Conservation (phyloP, 2,888 invertebrate species). For the Acronicta leporina region DNA sequence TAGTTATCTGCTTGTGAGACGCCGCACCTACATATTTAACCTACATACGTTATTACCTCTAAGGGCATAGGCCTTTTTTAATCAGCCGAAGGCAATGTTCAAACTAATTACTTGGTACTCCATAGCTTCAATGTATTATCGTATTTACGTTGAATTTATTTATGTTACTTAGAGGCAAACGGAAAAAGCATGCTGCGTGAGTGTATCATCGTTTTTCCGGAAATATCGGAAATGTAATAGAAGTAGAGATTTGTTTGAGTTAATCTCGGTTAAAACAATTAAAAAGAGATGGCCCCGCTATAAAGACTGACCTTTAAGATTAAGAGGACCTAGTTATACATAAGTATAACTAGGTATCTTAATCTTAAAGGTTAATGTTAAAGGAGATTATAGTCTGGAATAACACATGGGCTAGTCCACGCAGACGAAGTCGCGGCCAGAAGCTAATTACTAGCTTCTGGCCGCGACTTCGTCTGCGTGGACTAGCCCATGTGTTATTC, state of each 20-base stretch:
- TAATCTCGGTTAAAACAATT: neutral
- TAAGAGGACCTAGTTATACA: too few relatives aligned
- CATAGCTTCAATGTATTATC: neutral
- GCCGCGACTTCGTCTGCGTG: too few relatives aligned
- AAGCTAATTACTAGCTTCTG: too few relatives aligned
- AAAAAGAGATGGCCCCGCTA: too few relatives aligned
- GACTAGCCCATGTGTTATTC: too few relatives aligned
- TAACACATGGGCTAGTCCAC: too few relatives aligned
- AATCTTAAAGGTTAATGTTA: too few relatives aligned
- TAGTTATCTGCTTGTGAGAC: conserved; percentile 21
- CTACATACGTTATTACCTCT: conserved; percentile 35
- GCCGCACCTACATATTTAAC: conserved; percentile 41
- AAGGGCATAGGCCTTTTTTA: conserved; percentile 25
- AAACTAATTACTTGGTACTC: conserved; percentile 29
- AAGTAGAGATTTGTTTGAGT: neutral
- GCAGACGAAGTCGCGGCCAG: too few relatives aligned
- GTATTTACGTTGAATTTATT: neutral
- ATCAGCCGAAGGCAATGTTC: conserved; percentile 30
- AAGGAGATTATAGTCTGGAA: too few relatives aligned
- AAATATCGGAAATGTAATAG: neutral
- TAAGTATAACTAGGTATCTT: too few relatives aligned
- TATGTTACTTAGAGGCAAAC: neutral
- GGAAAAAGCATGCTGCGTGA: neutral
- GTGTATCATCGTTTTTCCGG: neutral
- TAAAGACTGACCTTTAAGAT: too few relatives aligned